A percentile compares a stretch with the other conserved stretches of the same genome.
phyloP scores from a whole-genome alignment of 2,797 vertebrate species.

The Neopelma chrysocephalum region DNA sequence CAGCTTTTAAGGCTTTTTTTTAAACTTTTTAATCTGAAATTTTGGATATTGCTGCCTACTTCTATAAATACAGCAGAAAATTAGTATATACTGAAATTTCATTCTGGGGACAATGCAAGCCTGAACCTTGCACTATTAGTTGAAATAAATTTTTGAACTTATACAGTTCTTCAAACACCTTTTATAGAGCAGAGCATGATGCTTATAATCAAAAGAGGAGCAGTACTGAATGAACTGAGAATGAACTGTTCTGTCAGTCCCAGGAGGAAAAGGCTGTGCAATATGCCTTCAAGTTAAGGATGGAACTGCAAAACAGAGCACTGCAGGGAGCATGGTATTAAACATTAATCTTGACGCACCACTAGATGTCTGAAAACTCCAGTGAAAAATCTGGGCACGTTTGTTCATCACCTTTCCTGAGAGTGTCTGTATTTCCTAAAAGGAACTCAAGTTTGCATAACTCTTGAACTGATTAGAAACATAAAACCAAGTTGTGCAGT shows the following conservation, averaged over 20 bases:
- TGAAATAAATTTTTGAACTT: constrained; percentile 31
- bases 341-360: not conserved
- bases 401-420: not conserved
- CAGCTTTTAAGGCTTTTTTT: not conserved
- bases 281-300: not conserved
- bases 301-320: not conserved
- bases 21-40: not conserved
- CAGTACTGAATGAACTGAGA: not conserved
- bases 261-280: not conserved
- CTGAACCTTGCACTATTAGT: not conserved
- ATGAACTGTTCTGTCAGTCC: not conserved
- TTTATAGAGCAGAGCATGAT: not conserved
- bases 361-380: not conserved
- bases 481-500: not conserved
- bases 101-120: not conserved
- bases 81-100: not conserved
- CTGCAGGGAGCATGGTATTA: not conserved
- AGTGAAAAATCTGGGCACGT: not conserved
- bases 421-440: not conserved
- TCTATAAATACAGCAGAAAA: not conserved
- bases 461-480: not conserved
- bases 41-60: not conserved
- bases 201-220: constrained; percentile 16
- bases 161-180: not conserved
- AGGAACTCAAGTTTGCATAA: not conserved